Conservation (phyloP, 1,140 invertebrate species). For the Procambarus clarkii region DNA sequence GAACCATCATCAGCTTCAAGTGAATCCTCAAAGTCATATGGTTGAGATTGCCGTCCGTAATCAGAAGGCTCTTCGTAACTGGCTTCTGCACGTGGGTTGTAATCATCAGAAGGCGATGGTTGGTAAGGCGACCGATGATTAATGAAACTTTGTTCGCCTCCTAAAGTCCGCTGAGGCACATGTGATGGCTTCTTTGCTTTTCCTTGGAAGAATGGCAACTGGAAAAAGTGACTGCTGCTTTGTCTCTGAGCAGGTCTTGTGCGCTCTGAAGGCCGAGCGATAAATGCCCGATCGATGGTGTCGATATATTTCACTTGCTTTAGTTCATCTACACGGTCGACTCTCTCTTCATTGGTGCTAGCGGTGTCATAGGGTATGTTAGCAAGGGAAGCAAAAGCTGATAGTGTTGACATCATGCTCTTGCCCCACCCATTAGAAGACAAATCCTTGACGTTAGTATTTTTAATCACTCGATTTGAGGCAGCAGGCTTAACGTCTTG, state of each 20-base stretch:
- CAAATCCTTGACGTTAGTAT: background rate
- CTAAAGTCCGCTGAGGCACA: background rate
- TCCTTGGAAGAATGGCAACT: constrained; percentile 29
- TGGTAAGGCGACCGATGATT: background rate
- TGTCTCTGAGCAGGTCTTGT: constrained; percentile 12
- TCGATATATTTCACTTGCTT: constrained; percentile 7
- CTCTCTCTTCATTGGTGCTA: background rate
- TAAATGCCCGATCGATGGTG: constrained; percentile 41
- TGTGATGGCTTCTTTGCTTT: constrained; percentile 14
- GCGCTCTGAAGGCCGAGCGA: constrained; percentile 37
- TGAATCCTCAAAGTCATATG: background rate
- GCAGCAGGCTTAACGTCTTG: constrained; percentile 8
- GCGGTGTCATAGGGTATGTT: constrained; percentile 48
- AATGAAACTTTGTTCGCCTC: background rate
- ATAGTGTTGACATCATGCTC: constrained; percentile 50
- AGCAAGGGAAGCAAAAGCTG: constrained; percentile 57
- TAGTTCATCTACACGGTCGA: background rate
- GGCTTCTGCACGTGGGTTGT: background rate
- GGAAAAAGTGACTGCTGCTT: constrained; percentile 19
- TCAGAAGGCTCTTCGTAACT: background rate
- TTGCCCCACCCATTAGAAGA: background rate
- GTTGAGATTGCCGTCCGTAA: background rate
- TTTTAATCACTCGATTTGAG: constrained; percentile 2
- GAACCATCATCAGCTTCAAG: background rate
- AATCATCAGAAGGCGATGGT: background rate